Evolutionary conservation across 2,113 vertebrate species (phyloP).

Genomic region (Nesoenas mayeri): DNA sequence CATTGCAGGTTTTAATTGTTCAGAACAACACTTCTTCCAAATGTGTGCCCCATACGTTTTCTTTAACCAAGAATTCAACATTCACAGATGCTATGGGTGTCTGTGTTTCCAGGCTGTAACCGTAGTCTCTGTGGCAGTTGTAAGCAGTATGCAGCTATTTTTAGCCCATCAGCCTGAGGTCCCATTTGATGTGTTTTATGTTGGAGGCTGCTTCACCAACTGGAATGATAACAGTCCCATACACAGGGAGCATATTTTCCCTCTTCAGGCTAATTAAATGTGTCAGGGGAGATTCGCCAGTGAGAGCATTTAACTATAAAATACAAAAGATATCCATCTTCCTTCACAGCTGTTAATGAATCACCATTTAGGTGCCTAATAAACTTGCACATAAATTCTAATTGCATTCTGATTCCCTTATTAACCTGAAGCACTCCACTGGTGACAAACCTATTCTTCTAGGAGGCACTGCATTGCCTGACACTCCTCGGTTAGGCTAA

Average conservation of each 20-base stretch:
- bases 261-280: not conserved
- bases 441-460: not conserved
- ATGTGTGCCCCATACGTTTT: rapidly evolving
- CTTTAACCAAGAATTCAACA: not conserved
- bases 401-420: not conserved
- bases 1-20: not conserved
- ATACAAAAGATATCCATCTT: not conserved
- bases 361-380: not conserved
- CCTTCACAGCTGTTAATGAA: not conserved
- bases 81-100: rapidly evolving
- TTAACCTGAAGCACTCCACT: not conserved
- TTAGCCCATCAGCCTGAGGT: not conserved
- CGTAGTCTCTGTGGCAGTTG: not conserved
- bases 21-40: not conserved
- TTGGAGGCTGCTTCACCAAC: not conserved
- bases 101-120: not conserved
- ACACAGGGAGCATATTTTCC: not conserved
- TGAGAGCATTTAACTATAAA: not conserved
- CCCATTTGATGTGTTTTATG: not conserved
- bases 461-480: not conserved
- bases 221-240: not conserved
- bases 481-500: not conserved
- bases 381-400: not conserved
- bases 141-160: not conserved
- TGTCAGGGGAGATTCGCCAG: not conserved